Conservation (phyloP, 1,140 invertebrate species). For the Brachionus plicatilis region DNA sequence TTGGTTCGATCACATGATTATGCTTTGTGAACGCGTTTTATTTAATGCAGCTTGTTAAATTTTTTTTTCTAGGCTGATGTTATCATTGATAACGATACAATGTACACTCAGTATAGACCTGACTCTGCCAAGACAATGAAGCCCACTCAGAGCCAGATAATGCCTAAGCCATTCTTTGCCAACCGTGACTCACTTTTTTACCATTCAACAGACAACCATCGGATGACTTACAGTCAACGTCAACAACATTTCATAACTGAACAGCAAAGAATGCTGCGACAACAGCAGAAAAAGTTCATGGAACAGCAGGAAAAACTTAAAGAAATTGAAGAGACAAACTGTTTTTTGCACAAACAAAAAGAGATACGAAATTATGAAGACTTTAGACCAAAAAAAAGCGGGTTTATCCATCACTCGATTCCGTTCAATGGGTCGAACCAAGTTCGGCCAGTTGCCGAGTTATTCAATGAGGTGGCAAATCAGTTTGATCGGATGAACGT, state of each 20-base stretch:
- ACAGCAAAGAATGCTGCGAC: neutral
- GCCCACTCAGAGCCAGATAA: neutral
- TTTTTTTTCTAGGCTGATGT: constrained; percentile 15
- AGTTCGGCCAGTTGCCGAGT: neutral
- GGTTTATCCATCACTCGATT: constrained; percentile 1
- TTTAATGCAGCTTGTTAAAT: neutral
- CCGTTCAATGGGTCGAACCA: constrained; percentile 27
- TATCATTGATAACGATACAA: constrained; percentile 14
- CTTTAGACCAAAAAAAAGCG: neutral
- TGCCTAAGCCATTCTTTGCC: constrained; percentile 11
- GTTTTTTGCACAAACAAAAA: neutral
- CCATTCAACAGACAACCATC: constrained; percentile 36
- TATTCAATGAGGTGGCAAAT: neutral
- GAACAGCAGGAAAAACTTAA: constrained; percentile 27
- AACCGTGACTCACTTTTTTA: constrained; percentile 31
- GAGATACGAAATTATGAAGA: neutral
- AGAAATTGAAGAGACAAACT: constrained; percentile 11
- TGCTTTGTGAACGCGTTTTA: neutral
- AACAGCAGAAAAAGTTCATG: constrained; percentile 30
- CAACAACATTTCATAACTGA: constrained; percentile 1
- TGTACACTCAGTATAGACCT: constrained; percentile 29
- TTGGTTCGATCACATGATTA: neutral
- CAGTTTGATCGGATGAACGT: constrained; percentile 23
- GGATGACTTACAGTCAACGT: constrained; percentile 19
- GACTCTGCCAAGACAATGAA: neutral